Conservation (phyloP, 1,140 invertebrate genomes). For the Zaprionus nigranus region DNA sequence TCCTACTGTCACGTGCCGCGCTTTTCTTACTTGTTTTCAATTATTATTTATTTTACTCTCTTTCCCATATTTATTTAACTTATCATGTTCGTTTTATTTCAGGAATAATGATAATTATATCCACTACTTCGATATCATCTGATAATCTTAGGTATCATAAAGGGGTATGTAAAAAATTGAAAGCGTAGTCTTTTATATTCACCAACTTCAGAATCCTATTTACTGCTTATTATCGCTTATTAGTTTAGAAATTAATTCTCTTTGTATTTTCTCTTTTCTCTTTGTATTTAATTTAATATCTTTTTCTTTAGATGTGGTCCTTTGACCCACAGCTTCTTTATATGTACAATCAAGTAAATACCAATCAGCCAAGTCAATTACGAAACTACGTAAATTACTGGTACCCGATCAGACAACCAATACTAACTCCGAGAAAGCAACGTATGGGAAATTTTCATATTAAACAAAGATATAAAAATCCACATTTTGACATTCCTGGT, state of each 20-base stretch:
- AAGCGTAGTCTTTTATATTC: no score
- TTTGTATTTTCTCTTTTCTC: no score
- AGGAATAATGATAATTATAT: slow-evolving; percentile 19
- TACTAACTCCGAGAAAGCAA: slow-evolving; percentile 12
- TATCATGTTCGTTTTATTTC: slow-evolving; percentile 3
- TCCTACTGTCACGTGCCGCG: no score
- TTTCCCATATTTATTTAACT: no score
- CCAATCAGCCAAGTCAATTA: slow-evolving; percentile 7
- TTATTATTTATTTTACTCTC: no score
- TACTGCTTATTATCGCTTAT: no score
- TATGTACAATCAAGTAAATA: slow-evolving; percentile 23
- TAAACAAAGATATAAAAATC: slow-evolving; percentile 21
- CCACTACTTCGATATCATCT: background rate
- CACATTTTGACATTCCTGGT: background rate
- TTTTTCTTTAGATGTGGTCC: background rate
- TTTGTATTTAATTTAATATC: background rate
- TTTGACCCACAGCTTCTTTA: slow-evolving; percentile 12
- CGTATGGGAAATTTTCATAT: slow-evolving; percentile 18
- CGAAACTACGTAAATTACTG: slow-evolving; percentile 20
- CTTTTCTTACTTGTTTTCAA: no score
- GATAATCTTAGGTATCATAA: slow-evolving; percentile 20
- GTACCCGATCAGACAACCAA: slow-evolving; percentile 22
- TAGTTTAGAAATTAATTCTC: no score
- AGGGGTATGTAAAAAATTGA: slow-evolving; percentile 19
- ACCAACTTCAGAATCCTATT: no score